Conservation (phyloP, 2,113 vertebrate genomes). For the Alligator sinensis region DNA sequence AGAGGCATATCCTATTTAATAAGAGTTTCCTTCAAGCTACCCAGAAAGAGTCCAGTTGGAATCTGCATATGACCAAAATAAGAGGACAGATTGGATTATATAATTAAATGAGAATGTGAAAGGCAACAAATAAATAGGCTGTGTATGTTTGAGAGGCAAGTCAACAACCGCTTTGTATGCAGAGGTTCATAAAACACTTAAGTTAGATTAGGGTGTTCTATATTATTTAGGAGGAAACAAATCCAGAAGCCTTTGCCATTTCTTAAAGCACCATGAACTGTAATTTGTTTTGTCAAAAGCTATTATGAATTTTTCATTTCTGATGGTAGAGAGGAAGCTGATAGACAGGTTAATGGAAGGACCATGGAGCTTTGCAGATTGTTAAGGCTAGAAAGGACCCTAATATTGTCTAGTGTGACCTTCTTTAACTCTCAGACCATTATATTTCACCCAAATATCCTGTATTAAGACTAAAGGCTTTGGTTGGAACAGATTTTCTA, state of each 20-base stretch:
- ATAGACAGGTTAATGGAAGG: background rate
- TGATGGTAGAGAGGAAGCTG: background rate
- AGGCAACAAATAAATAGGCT: background rate
- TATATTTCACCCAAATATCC: too few species aligned
- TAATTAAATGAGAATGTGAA: conserved; percentile 14
- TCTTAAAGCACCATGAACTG: background rate
- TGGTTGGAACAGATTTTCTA: too few species aligned
- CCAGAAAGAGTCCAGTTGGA: background rate
- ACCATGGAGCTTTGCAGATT: background rate
- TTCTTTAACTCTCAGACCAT: too few species aligned
- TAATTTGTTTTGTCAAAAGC: background rate
- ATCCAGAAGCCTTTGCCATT: background rate
- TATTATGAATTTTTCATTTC: background rate
- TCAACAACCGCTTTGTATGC: background rate
- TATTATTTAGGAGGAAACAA: background rate
- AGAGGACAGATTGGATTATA: background rate
- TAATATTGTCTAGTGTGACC: too few species aligned
- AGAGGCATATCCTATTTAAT: conserved; percentile 65
- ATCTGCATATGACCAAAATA: conserved; percentile 39
- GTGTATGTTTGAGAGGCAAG: background rate
- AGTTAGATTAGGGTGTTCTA: background rate
- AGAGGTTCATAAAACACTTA: background rate
- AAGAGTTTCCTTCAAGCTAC: conserved; percentile 26
- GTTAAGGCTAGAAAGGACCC: too few species aligned
- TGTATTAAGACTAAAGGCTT: too few species aligned